These are phyloP conservation scores for Diglossa cyanea DNA, from an alignment of 2,797 vertebrate genomes.

Conservation along the genomic window DNA sequence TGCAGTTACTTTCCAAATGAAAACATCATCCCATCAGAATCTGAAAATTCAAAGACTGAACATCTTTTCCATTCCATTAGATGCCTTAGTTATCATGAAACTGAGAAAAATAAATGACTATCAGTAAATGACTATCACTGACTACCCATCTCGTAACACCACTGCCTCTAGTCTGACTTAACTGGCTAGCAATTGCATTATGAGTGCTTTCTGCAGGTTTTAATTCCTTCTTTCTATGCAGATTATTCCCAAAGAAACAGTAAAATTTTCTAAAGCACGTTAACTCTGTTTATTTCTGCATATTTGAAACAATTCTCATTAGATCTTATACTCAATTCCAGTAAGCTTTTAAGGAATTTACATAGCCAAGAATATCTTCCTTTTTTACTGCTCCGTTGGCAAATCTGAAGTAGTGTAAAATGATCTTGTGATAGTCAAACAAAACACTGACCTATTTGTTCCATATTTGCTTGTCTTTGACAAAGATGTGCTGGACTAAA, in stretches of 20 bases:
- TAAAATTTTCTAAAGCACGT: background rate
- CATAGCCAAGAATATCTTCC: background rate
- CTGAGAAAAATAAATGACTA: background rate
- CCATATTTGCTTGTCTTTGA: background rate
- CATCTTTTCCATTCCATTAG: background rate
- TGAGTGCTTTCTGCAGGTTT: background rate
- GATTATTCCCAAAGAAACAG: constrained; percentile 23
- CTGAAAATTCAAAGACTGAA: background rate
- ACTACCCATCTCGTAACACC: background rate
- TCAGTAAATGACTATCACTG: background rate
- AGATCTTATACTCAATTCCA: background rate
- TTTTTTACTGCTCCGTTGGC: background rate
- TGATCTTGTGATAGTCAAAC: background rate
- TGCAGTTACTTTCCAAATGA: background rate
- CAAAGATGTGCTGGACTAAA: background rate
- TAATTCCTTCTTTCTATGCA: background rate
- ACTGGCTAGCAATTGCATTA: background rate
- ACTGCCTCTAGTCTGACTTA: background rate
- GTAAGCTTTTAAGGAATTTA: background rate
- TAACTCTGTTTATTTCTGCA: background rate
- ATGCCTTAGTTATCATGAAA: background rate
- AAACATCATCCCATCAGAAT: background rate
- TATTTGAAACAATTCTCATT: background rate
- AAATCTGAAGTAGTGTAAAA: background rate
- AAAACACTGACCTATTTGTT: background rate